Conservation (phyloP, 2,797 vertebrate genomes). For the Macrochelys suwanniensis region DNA sequence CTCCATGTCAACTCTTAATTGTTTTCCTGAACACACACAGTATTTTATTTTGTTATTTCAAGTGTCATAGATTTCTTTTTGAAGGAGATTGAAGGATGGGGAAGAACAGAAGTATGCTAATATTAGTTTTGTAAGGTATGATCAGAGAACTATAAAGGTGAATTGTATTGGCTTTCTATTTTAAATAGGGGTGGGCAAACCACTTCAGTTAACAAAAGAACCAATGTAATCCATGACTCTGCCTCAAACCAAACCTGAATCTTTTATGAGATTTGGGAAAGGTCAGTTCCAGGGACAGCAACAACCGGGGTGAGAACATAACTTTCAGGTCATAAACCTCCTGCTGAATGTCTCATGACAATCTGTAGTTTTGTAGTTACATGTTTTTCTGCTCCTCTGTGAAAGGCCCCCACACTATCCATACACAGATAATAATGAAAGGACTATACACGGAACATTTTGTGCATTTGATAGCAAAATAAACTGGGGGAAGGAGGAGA, state of each 20-base stretch:
- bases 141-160: not conserved
- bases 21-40: not conserved
- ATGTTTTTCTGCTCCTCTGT: too few relatives aligned
- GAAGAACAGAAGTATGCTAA: not conserved
- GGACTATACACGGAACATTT: not conserved
- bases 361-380: too few relatives aligned
- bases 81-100: not conserved
- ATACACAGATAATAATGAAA: not conserved
- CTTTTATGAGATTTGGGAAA: not conserved
- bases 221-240: not conserved
- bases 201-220: not conserved
- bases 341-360: too few relatives aligned
- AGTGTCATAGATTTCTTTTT: not conserved
- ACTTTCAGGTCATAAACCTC: too few relatives aligned
- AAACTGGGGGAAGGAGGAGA: not conserved
- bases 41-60: not conserved
- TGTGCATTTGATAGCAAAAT: not conserved
- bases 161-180: not conserved
- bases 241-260: not conserved
- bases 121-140: not conserved
- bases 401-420: too few relatives aligned
- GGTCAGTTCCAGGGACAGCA: not conserved
- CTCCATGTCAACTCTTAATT: not conserved
- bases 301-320: not conserved
- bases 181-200: not conserved